Conservation (phyloP, 2,797 vertebrate genomes). For the Natrix natrix region DNA sequence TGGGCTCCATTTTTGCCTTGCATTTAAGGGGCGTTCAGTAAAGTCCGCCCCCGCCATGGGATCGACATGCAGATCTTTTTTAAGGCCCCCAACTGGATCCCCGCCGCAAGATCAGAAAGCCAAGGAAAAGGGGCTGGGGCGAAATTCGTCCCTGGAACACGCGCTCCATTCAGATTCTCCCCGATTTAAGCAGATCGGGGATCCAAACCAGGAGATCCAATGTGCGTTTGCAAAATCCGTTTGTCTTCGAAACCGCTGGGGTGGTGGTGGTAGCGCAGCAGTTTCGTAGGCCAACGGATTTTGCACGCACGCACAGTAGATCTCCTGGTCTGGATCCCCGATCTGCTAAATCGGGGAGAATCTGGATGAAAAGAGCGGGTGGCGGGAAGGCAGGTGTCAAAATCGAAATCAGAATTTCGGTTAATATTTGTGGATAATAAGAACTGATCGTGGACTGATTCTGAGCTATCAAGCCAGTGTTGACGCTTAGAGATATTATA, state of each 20-base stretch:
- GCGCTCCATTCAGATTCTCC: neutral
- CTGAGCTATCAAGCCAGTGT: neutral
- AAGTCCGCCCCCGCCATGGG: neutral
- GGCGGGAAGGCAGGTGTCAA: neutral
- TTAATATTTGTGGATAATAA: neutral
- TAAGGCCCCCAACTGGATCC: neutral
- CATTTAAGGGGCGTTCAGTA: neutral
- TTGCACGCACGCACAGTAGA: neutral
- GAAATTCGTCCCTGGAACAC: neutral
- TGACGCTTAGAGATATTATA: neutral
- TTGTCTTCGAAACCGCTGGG: neutral
- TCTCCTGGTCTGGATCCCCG: neutral
- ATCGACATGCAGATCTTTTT: neutral
- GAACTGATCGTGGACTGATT: neutral
- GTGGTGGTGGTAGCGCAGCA: neutral
- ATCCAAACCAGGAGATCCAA: neutral
- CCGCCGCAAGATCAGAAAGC: neutral
- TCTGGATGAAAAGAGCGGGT: neutral
- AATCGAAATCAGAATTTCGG: neutral
- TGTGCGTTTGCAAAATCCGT: neutral
- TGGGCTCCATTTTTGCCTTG: neutral
- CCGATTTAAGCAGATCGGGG: neutral
- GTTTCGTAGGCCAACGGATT: neutral
- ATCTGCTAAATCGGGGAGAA: neutral
- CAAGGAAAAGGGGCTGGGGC: neutral